Conservation (phyloP, 1,140 invertebrate species). For the Steinernema feltiae region DNA sequence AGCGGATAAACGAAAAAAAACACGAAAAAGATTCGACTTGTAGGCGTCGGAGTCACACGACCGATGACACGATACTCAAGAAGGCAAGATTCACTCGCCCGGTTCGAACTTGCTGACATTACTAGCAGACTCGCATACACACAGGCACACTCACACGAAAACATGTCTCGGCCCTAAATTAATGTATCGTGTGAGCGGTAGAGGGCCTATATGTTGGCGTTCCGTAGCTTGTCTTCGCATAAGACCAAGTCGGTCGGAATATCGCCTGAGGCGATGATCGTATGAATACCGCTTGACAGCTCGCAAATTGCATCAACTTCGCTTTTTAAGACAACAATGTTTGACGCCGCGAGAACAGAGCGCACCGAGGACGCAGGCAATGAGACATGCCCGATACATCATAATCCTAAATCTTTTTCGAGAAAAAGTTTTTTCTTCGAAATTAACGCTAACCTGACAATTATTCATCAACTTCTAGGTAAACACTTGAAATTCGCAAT, state of each 20-base stretch:
- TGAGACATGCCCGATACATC: too few species aligned
- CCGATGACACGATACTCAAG: neutral
- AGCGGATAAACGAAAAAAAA: neutral
- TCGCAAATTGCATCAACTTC: slow-evolving; percentile 8
- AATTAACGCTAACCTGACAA: neutral
- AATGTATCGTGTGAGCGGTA: slow-evolving; percentile 15
- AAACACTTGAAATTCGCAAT: neutral
- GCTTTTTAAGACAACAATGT: slow-evolving; percentile 9
- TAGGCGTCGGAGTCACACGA: neutral
- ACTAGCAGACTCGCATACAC: neutral
- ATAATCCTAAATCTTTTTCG: too few species aligned
- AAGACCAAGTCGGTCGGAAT: neutral
- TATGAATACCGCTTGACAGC: slow-evolving; percentile 13
- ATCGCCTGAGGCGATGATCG: slow-evolving; percentile 5
- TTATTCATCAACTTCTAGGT: neutral
- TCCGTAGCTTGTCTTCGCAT: neutral
- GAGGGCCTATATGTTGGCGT: slow-evolving; percentile 9
- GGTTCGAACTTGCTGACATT: neutral
- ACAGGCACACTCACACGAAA: neutral
- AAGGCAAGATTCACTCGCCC: slow-evolving; percentile 4
- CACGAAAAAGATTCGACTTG: neutral
- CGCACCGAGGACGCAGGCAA: neutral
- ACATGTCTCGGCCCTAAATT: slow-evolving; percentile 15
- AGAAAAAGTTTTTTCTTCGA: too few species aligned
- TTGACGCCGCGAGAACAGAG: neutral